Conservation (phyloP, 2,888 invertebrate genomes). For the Cataglyphis altisquamis region DNA sequence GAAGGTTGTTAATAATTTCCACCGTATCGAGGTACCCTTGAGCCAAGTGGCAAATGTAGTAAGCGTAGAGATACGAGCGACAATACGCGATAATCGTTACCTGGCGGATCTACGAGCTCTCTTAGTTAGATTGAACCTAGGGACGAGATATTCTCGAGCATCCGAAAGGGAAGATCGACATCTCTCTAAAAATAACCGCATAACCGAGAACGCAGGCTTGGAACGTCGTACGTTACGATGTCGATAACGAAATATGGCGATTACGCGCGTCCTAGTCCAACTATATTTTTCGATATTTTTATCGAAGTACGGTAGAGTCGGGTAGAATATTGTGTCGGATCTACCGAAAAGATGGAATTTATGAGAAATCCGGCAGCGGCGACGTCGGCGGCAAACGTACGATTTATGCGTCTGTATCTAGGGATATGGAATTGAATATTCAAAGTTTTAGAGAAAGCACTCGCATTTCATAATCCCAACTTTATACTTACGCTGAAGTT, state of each 20-base stretch:
- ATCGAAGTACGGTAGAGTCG: conserved; percentile 43
- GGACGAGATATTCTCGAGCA: conserved; percentile 30
- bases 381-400: conserved; percentile 30
- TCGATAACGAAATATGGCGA: conserved; percentile 55
- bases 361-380: conserved; percentile 44
- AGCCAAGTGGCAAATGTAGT: conserved; percentile 26
- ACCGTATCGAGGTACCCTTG: conserved; percentile 17
- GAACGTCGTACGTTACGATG: conserved; percentile 5
- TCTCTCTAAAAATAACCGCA: conserved; percentile 43
- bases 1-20: conserved; percentile 69
- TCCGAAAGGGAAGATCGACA: conserved; percentile 28
- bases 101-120: conserved; percentile 47
- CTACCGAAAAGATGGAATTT: conserved; percentile 53
- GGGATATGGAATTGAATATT: conserved; percentile 57
- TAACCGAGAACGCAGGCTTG: conserved; percentile 15
- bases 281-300: conserved; percentile 48
- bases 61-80: conserved; percentile 25
- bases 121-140: conserved; percentile 34
- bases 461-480: conserved; percentile 43
- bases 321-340: conserved; percentile 53
- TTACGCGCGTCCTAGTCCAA: conserved; percentile 28
- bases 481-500: conserved; percentile 17
- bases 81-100: conserved; percentile 56
- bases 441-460: conserved; percentile 41
- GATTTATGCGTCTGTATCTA: conserved; percentile 53